These are phyloP conservation scores for Tipula vernalis DNA, from an alignment of 2,888 invertebrate genomes.

Conservation along the genomic window DNA sequence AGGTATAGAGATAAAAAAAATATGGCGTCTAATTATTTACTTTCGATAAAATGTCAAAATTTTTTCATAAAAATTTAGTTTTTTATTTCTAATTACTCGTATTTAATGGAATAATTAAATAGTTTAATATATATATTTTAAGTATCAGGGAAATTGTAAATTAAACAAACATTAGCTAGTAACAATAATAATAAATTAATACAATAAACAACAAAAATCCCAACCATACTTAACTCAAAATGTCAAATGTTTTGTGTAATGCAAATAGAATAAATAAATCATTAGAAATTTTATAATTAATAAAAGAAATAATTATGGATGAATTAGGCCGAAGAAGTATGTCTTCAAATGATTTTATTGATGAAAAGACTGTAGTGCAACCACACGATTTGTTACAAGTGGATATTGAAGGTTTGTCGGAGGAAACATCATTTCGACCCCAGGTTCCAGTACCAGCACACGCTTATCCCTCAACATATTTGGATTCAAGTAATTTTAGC, in stretches of 20 bases:
- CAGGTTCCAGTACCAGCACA: not conserved
- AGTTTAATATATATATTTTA: not conserved
- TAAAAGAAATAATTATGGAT: not conserved
- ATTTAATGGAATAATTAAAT: not conserved
- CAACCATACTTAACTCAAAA: not conserved
- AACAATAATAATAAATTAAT: not conserved
- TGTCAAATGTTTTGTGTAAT: not conserved
- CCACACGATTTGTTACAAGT: conserved; percentile 12
- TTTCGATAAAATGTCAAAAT: not conserved
- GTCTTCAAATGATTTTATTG: not conserved
- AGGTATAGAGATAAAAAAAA: not conserved
- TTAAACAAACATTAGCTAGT: not conserved
- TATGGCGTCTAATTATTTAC: conserved; percentile 4
- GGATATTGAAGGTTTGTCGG: conserved; percentile 5
- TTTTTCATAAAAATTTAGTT: not conserved
- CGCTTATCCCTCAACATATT: not conserved
- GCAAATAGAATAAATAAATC: not conserved
- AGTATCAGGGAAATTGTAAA: not conserved
- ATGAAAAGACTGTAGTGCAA: not conserved
- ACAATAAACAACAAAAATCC: not conserved
- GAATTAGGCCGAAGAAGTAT: not conserved
- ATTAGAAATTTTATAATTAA: not conserved
- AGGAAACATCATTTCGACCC: not conserved
- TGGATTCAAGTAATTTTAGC: not conserved
- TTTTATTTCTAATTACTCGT: not conserved